Conservation (phyloP, 35 echinoderm and acorn worm species). For the Strongylocentrotus purpuratus region DNA sequence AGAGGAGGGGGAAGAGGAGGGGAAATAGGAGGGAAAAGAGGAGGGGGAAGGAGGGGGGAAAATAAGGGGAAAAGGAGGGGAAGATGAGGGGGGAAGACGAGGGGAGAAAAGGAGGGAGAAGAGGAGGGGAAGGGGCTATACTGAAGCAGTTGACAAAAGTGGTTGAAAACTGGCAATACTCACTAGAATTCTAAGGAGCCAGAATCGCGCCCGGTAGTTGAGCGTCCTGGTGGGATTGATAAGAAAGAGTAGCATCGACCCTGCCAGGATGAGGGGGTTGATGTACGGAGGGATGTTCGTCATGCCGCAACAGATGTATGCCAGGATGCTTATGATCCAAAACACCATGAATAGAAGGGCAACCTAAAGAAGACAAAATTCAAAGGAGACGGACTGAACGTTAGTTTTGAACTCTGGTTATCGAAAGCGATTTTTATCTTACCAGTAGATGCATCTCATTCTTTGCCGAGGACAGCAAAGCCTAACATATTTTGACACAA, state of each 20-base stretch:
- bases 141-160: neutral
- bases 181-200: slow-evolving; percentile 92
- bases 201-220: slow-evolving; percentile 83
- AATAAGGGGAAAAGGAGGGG: neutral
- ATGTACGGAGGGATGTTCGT: slow-evolving; percentile 58
- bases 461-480: no score
- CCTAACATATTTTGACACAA: no score
- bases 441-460: no score
- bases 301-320: slow-evolving; percentile 70
- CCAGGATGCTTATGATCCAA: slow-evolving; percentile 83
- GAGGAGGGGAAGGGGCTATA: neutral
- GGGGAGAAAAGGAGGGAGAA: no score
- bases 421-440: no score
- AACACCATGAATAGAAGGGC: slow-evolving; percentile 89
- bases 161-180: neutral
- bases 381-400: no score
- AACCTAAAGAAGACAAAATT: slow-evolving; percentile 56
- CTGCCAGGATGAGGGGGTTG: slow-evolving; percentile 81
- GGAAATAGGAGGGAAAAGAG: no score
- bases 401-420: no score
- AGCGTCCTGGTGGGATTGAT: slow-evolving; percentile 88
- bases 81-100: no score
- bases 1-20: neutral
- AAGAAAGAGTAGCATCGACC: slow-evolving; percentile 75
- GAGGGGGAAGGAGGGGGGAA: neutral